phyloP scores from a whole-genome alignment of 2,797 vertebrate species.

The Poeciliopsis infans region DNA sequence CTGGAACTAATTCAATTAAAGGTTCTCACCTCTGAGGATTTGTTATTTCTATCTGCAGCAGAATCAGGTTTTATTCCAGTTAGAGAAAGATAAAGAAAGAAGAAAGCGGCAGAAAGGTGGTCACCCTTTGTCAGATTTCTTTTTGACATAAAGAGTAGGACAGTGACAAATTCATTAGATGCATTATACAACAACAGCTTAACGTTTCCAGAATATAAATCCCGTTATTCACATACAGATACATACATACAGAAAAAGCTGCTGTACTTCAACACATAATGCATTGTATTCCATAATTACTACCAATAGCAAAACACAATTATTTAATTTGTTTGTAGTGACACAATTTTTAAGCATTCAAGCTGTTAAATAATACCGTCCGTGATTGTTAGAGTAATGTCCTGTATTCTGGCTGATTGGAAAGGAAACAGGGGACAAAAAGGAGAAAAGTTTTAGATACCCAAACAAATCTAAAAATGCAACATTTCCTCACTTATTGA shows the following conservation, averaged over 20 bases:
- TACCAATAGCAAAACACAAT: background rate
- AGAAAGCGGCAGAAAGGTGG: background rate
- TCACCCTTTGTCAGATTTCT: background rate
- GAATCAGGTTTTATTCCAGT: conserved; percentile 1
- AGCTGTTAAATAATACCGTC: background rate
- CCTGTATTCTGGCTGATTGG: background rate
- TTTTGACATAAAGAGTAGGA: background rate
- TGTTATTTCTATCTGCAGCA: background rate
- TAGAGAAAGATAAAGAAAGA: background rate
- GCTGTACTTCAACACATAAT: background rate
- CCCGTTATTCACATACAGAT: background rate
- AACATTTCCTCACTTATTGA: background rate
- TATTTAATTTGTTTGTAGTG: background rate
- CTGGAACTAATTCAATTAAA: background rate
- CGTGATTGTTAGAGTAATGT: background rate
- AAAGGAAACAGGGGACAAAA: background rate
- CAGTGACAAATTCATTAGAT: background rate
- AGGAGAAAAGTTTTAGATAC: background rate
- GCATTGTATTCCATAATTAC: background rate
- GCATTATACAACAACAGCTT: background rate
- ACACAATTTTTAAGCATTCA: background rate
- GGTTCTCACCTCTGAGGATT: background rate
- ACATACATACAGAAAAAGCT: background rate
- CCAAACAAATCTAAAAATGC: background rate
- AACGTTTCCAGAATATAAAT: background rate